Percentiles rank a stretch among this genome's conserved stretches.
Conservation (phyloP, 2,797 vertebrate genomes). For the Prunella strophiata region DNA sequence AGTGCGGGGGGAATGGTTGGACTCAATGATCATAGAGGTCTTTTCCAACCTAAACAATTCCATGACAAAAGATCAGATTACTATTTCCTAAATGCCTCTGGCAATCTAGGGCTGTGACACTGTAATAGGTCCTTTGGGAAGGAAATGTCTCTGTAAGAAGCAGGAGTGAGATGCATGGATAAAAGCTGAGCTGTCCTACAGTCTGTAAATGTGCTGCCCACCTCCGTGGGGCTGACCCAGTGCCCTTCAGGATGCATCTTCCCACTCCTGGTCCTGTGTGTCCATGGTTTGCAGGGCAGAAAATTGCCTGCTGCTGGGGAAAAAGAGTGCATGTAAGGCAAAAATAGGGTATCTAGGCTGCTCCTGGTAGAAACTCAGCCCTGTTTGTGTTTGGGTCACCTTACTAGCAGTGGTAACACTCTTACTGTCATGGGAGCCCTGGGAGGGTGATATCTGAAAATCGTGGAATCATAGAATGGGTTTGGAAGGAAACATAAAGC, state of each 20-base stretch:
- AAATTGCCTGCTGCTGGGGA: not conserved
- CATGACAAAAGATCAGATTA: not conserved
- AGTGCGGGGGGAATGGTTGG: not conserved
- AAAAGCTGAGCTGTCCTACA: not conserved
- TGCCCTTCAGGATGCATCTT: not conserved
- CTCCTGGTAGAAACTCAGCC: not conserved
- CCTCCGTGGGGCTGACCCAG: not conserved
- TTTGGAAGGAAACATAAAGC: not conserved
- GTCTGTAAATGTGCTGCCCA: not conserved
- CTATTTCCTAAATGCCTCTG: not conserved
- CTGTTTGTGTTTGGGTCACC: not conserved
- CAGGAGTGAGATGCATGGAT: not conserved
- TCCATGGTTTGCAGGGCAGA: not conserved
- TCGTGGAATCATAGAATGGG: fast-evolving
- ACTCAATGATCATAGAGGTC: not conserved
- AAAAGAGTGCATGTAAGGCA: not conserved
- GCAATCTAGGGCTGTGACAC: not conserved
- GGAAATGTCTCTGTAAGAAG: not conserved
- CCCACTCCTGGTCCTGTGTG: not conserved
- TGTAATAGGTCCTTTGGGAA: not conserved
- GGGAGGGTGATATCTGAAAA: not conserved
- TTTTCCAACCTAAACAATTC: not conserved
- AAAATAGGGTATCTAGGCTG: not conserved
- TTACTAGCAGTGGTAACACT: not conserved
- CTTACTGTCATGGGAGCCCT: fast-evolving